Base-by-base conservation (phyloP, 2,113 vertebrate genomes). In the Cariama cristata region DNA sequence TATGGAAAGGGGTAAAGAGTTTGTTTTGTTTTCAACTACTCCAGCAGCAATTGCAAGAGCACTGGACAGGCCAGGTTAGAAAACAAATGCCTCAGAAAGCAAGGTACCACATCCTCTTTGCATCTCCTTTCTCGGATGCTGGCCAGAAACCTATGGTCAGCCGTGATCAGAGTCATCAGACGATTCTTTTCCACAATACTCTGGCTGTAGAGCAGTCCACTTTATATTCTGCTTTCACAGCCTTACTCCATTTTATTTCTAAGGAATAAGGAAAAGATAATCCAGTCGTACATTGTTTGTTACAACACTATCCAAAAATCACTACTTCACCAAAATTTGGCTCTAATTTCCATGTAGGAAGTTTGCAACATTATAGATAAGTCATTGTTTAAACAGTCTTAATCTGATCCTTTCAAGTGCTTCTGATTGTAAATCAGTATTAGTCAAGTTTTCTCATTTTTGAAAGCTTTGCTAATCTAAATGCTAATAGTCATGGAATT, bases 381-480 rank as follows among this genome's bases (percentile, higher is more conserved):
- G 86, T 84, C 5, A 71, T 19, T 92, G 33, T 72, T 95, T 82
- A 59, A 94, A 87, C 33, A 38, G 50, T 72, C 52, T 95, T 95
- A 88, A 74, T 84, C 69, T 75, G 49, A 89, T 84, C 58, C 76
- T 68, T 89, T 92, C 53, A 90, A 95, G 22, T 66, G 32, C 33
- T 68, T 93, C 73, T 88, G 69, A 95, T 69, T 86, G 58, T 69
- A 79, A 72, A 87, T 86, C 88, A 62, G 73, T 52, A 81, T 87
- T 81, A 93, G 58, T 66, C 38, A 75, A 75, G 40, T 91, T 38
- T 72, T 79, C 83, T 91, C 42, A 13, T 11, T 83, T 95, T 86
- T 74, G 49, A 92, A 91, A 85, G 62, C 73, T 91, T 67, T 75
- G 68, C 52, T 95, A 81, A 81, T 94, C 66, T 62, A 92, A 44